Evolutionary conservation across 30 jellyfish, hydroid and myxozoan genomes (phyloP).

Genomic region (Rhopilema esculentum): DNA sequence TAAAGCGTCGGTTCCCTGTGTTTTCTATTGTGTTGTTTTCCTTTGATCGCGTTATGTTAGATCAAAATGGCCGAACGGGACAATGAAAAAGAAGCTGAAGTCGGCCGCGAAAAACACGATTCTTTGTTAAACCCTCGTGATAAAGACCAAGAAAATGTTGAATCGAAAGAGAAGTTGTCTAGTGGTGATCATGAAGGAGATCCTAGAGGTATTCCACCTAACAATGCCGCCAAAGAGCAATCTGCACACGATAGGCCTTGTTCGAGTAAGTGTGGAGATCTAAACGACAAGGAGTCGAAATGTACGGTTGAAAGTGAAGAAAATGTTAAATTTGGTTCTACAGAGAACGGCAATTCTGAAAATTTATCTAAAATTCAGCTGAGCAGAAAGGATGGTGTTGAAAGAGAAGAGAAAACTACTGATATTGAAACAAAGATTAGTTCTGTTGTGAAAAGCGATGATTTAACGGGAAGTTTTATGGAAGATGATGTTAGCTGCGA

Average conservation of each 20-base stretch:
- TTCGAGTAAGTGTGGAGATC: not conserved
- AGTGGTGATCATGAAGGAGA: not conserved
- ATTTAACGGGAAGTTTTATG: not conserved
- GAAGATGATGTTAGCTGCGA: not conserved
- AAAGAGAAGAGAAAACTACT: not conserved
- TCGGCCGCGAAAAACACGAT: not conserved
- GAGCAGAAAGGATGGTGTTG: not conserved
- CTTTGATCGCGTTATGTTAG: slow-evolving; percentile 8
- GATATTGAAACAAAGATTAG: not conserved
- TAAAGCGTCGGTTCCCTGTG: slow-evolving; percentile 10
- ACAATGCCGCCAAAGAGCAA: slow-evolving; percentile 21
- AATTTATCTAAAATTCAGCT: not conserved
- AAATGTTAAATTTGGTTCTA: not conserved
- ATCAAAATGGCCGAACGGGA: slow-evolving; percentile 40
- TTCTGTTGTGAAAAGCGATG: not conserved
- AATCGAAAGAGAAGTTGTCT: not conserved
- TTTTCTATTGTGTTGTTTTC: slow-evolving; percentile 12
- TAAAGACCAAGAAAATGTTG: not conserved
- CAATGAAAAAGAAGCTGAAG: not conserved
- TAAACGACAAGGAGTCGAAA: not conserved
- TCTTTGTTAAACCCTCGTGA: not conserved
- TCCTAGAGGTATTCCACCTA: not conserved
- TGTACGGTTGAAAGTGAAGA: not conserved
- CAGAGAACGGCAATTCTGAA: not conserved
- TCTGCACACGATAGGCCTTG: slow-evolving; percentile 28